A percentile compares a stretch with the other conserved stretches of the same genome.
Conservation (phyloP, 2,888 invertebrate genomes). For the Sphecodes monilicornis region DNA sequence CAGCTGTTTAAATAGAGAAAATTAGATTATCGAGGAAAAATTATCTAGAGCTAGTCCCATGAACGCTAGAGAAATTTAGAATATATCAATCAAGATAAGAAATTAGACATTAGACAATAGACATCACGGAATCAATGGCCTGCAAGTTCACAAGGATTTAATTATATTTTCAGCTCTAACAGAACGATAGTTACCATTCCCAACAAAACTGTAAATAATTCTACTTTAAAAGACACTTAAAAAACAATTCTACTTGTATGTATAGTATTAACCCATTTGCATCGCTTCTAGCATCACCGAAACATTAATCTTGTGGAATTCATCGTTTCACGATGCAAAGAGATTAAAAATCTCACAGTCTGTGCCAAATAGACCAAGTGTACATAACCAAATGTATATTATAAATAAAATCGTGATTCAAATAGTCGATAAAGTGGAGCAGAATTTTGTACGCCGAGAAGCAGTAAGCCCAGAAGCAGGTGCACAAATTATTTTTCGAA, state of each 20-base stretch:
- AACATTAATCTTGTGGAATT: neutral
- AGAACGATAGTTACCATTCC: neutral
- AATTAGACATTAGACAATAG: neutral
- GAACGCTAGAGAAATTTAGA: neutral
- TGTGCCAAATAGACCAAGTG: neutral
- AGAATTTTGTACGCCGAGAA: constrained; percentile 4
- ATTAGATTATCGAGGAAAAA: neutral
- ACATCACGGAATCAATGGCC: neutral
- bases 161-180: neutral
- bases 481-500: neutral
- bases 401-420: neutral
- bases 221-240: too few species aligned
- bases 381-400: neutral
- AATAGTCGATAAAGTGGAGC: neutral
- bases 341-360: neutral
- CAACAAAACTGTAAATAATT: neutral
- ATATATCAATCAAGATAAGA: neutral
- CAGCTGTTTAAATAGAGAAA: neutral
- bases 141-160: neutral
- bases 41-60: neutral
- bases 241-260: too few species aligned
- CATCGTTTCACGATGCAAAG: neutral
- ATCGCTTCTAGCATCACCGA: neutral
- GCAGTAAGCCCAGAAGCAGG: constrained; percentile 5
- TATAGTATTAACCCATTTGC: too few species aligned